phyloP scores from a whole-genome alignment of 2,888 invertebrate species.

The Xylophagus ater region DNA sequence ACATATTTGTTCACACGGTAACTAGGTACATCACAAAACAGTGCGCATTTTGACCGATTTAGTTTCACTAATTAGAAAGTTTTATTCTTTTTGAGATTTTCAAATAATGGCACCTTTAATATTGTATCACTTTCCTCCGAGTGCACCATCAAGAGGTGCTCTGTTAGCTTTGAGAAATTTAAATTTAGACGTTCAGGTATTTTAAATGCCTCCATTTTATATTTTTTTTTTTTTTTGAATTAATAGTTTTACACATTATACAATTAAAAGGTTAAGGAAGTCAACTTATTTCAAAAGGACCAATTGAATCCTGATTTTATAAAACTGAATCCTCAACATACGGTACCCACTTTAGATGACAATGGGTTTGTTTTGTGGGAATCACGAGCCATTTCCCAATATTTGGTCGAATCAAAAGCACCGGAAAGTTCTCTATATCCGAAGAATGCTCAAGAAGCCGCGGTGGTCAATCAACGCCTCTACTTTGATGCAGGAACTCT shows the following conservation, averaged over 20 bases:
- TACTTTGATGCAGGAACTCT: conserved; percentile 52
- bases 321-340: conserved; percentile 55
- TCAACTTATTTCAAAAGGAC: conserved; percentile 48
- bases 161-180: conserved; percentile 48
- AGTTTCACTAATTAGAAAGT: too few species aligned
- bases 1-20: too few species aligned
- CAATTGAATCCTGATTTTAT: conserved; percentile 46
- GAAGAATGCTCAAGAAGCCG: conserved; percentile 44
- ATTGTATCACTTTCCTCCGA: conserved; percentile 50
- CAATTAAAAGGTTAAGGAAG: conserved; percentile 39
- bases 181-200: conserved; percentile 43
- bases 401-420: conserved; percentile 47
- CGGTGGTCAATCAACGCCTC: conserved; percentile 49
- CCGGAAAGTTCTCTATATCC: conserved; percentile 48
- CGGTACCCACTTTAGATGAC: conserved; percentile 56
- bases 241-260: not conserved
- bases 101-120: conserved; percentile 29
- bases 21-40: too few species aligned
- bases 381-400: conserved; percentile 52
- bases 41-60: too few species aligned
- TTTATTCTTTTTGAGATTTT: too few species aligned
- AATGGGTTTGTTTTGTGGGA: conserved; percentile 56
- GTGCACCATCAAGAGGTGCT: conserved; percentile 52
- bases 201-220: conserved; percentile 16
- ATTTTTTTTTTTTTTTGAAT: not conserved